phyloP scores from a whole-genome alignment of 2,113 vertebrate species.

The Oceanites oceanicus region DNA sequence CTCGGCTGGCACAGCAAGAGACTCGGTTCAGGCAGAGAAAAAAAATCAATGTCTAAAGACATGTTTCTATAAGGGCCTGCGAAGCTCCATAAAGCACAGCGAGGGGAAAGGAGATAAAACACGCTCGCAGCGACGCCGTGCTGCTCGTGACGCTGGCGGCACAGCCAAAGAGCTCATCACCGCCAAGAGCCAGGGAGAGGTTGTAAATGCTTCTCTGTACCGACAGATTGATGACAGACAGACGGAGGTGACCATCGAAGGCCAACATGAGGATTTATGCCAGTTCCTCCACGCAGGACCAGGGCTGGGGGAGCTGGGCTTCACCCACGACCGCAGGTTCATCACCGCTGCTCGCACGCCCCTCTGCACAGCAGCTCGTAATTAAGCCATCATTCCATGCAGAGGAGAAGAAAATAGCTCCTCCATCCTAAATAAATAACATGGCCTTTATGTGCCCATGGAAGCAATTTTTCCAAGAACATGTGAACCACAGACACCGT shows the following conservation, averaged over 20 bases:
- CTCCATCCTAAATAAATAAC: neutral
- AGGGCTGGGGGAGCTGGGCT: neutral
- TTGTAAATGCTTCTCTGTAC: fast-evolving
- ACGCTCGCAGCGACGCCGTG: fast-evolving
- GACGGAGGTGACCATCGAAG: fast-evolving
- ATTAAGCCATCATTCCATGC: neutral
- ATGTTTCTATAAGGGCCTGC: neutral
- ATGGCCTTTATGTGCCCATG: fast-evolving
- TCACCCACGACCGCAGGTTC: neutral
- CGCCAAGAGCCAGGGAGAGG: neutral
- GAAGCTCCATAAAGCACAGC: neutral
- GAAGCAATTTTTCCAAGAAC: neutral
- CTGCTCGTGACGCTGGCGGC: fast-evolving
- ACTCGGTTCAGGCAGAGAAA: neutral
- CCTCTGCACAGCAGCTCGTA: neutral
- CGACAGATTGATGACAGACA: fast-evolving
- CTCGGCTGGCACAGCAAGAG: neutral
- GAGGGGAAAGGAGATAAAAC: neutral
- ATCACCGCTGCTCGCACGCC: fast-evolving
- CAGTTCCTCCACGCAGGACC: neutral
- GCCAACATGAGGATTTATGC: fast-evolving
- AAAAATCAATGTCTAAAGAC: neutral
- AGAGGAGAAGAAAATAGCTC: neutral
- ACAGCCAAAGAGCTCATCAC: neutral
- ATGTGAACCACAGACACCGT: neutral